phyloP scores from a whole-genome alignment of 1,140 invertebrate genomes.

The Archegozetes longisetosus region DNA sequence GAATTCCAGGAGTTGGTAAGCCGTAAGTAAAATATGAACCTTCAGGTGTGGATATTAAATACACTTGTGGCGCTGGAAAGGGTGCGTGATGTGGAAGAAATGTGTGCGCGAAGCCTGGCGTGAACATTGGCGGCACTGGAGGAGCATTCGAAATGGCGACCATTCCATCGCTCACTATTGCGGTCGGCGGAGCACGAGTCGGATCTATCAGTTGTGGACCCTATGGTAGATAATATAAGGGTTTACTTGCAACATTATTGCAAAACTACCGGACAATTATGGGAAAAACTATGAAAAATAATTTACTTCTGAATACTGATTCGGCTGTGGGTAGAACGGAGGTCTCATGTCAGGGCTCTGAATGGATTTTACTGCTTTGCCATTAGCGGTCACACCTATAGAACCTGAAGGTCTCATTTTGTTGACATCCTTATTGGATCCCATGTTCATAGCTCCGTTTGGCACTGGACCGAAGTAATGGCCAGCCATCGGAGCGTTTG shows the following conservation, averaged over 20 bases:
- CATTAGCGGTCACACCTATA: neutral
- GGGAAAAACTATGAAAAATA: too few species aligned
- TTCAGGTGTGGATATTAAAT: neutral
- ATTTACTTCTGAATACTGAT: neutral
- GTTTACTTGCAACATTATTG: too few species aligned
- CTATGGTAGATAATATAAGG: too few species aligned
- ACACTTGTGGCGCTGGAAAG: neutral
- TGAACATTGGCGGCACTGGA: neutral
- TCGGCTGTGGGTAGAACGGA: neutral
- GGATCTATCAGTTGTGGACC: neutral
- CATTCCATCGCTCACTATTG: neutral
- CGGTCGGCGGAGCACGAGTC: neutral
- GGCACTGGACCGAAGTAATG: neutral
- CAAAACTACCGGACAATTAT: too few species aligned
- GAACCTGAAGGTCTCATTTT: neutral
- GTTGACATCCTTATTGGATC: neutral
- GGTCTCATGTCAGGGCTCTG: neutral
- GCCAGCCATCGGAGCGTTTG: neutral
- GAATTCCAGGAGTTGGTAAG: neutral
- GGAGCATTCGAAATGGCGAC: neutral
- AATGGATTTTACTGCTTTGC: neutral
- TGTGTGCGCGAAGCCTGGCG: neutral
- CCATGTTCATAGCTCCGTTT: neutral
- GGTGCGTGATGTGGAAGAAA: too few species aligned
- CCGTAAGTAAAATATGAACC: neutral